Evolutionary conservation across 2,888 invertebrate genomes (phyloP), one percentile per base, ranked within the genome.

Genomic region (Platypus cylindrus): DNA sequence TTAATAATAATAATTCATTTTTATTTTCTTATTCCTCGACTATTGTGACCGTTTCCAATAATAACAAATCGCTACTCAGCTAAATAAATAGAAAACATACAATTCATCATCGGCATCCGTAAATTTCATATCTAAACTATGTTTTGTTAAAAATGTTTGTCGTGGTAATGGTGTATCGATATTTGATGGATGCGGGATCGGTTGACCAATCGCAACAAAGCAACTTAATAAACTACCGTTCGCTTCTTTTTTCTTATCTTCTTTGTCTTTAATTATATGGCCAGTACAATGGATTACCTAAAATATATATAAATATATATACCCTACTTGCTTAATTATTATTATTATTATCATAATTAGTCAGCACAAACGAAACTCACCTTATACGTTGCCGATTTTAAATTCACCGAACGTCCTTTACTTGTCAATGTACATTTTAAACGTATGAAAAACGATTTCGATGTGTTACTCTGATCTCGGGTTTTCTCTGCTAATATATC

Each of bases 371-470:
- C n/a, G n/a, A n/a, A n/a, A 27, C 4, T 54, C 63, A 91, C 94
- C 80, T 95, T 95, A 60, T 90, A 94, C 2, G 87, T 75, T 37
- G 94, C 93, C 39, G 93, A 91, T 64, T 95, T 94, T 34, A 95
- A 70, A 62, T 94, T 94, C 46, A 94, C 86, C 59, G 81, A 91
- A 49, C 89, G 72, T n/a, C 95, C 95, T 57, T 94, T 91, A 56
- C 78, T 86, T 12, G 91, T 91, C 33, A 95, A 69, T 0, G 95
- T 93, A 58, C 93, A 93, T 61, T 95, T 97, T 54, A 97, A 73
- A 9, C 95, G 72, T 5, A 90, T 64, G 44, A 87, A 80, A 51
- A 83, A 70, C 13, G 77, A 75, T 34, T 66, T 69, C 2, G 73
- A 65, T 1, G 65, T 56, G 2, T 68, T 67, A 16, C 52, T 53